Base-by-base conservation (phyloP, 2,113 vertebrate species). In the Orthonyx spaldingii region DNA sequence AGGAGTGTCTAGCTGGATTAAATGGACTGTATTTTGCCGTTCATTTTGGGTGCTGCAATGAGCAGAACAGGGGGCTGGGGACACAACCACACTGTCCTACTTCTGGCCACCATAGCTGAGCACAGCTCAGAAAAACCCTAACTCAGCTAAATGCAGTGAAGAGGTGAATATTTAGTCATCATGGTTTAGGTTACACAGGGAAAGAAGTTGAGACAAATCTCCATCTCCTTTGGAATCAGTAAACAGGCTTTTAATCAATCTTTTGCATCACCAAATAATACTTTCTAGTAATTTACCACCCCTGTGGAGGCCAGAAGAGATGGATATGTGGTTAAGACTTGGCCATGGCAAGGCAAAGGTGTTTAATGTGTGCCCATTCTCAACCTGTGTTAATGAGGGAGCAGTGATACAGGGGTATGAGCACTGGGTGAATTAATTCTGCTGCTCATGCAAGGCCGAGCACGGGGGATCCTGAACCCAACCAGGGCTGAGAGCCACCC, bases 61-160 rank as follows among this genome's bases (percentile, higher is more conserved):
- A 23, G 19, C 52, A 94, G 60, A 61, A 41, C 27, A 61, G 41
- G 2, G 4, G n/a, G 50, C 46, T 18, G 6, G 56, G 32, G 6
- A 5, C 19, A 75, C 15, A 49, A 22, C 7, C 70, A 52, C 0
- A 0, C 14, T 1, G 1, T 66, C n/a, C 33, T 64, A 18, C 20
- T 64, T 57, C 59, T 8, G 7, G 33, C 4, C 57, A 63, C 10
- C 1, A 16, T 2, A 69, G 13, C 18, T 57, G 21, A 53, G 15
- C 24, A 56, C 0, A 17, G 55, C 39, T 59, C 37, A 68, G 27
- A 82, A 84, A 80, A 19, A 10, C 15, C 3, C 53, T n/a, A 42
- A 47, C 7, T 26, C 65, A 76, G 19, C 5, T 35, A 56, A 66
- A 55, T 15, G 12, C 19, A 46, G 30, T 18, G 65, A 13, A 47